Conservation (phyloP, 2,113 vertebrate species). For the Mustela nigripes region DNA sequence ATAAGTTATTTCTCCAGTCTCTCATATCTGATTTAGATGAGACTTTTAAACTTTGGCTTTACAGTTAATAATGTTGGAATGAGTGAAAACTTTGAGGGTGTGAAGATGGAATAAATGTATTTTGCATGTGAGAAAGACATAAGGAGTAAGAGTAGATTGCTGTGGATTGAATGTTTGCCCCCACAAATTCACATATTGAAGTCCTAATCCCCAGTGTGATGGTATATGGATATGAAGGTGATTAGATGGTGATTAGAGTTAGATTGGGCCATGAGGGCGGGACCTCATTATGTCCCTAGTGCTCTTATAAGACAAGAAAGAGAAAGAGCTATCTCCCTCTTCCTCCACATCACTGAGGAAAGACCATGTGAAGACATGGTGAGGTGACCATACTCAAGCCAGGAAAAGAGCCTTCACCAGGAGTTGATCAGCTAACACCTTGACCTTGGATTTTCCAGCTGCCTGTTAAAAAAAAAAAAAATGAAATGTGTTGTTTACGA, state of each 20-base stretch:
- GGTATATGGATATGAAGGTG: neutral
- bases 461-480: neutral
- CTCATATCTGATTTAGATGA: neutral
- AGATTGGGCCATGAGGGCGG: neutral
- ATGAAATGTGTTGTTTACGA: neutral
- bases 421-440: neutral
- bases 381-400: neutral
- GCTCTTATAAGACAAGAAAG: neutral
- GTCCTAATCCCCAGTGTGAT: neutral
- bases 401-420: neutral
- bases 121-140: neutral
- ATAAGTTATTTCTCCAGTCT: neutral
- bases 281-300: neutral
- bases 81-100: neutral
- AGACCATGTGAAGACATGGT: neutral
- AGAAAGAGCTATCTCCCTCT: neutral
- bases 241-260: neutral
- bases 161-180: neutral
- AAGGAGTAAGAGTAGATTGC: neutral
- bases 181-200: neutral
- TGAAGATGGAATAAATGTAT: neutral
- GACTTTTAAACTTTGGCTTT: neutral
- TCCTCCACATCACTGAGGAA: neutral
- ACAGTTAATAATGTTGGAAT: neutral
- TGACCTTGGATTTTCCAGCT: neutral